These are phyloP conservation scores for Cherax destructor DNA, from an alignment of 1,140 invertebrate genomes.

Conservation along the genomic window DNA sequence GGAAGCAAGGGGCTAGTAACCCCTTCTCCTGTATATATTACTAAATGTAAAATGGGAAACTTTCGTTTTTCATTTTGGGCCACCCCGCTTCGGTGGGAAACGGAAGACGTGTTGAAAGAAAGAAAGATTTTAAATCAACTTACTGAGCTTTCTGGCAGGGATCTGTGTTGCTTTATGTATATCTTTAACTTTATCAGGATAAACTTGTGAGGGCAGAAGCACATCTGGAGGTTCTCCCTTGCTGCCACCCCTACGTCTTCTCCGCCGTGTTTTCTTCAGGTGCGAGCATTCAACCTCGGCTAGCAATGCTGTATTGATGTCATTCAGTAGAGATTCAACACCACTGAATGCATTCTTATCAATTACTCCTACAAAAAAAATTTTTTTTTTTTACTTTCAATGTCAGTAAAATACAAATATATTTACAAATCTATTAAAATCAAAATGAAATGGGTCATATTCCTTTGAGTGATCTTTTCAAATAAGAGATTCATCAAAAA, in stretches of 20 bases:
- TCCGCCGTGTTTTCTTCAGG: conserved; percentile 50
- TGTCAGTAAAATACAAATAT: too few species aligned
- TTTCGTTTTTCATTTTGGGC: too few species aligned
- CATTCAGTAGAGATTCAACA: conserved; percentile 65
- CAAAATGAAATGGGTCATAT: too few species aligned
- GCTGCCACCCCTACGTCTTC: conserved; percentile 62
- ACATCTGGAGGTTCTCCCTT: conserved; percentile 62
- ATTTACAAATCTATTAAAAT: too few species aligned
- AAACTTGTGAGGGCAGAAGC: conserved; percentile 35
- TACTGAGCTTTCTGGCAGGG: conserved; percentile 56
- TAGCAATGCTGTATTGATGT: conserved; percentile 63
- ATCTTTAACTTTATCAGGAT: conserved; percentile 61
- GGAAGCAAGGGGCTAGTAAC: too few species aligned
- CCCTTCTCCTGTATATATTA: too few species aligned
- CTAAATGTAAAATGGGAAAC: too few species aligned
- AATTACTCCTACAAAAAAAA: conserved; percentile 58
- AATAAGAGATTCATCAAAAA: too few species aligned
- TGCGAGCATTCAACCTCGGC: conserved; percentile 64
- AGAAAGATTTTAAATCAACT: not conserved
- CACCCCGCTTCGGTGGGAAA: too few species aligned
- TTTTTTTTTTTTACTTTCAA: too few species aligned
- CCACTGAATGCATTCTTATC: conserved; percentile 70
- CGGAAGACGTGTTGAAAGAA: too few species aligned
- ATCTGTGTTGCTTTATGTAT: conserved; percentile 62
- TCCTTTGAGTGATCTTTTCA: too few species aligned